A percentile compares a stretch with the other conserved stretches of the same genome.
These are phyloP conservation scores for Ciconia boyciana DNA, from an alignment of 2,113 vertebrate species.

Conservation along the genomic window DNA sequence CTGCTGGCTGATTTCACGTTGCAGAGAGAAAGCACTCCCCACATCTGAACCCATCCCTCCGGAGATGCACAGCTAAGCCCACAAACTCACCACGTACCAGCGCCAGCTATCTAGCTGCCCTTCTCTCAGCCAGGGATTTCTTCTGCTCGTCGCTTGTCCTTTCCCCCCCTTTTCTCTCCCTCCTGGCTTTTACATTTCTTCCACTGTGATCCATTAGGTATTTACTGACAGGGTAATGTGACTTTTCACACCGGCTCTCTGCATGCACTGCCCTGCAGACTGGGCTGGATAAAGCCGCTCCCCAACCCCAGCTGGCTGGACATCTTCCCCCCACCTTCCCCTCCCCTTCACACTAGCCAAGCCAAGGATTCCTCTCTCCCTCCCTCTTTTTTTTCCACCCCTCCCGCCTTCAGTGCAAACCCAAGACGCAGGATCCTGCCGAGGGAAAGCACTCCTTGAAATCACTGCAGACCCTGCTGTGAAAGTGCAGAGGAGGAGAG, in stretches of 20 bases:
- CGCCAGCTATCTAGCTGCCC: neutral
- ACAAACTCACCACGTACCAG: neutral
- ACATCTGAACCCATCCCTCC: neutral
- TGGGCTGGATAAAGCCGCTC: constrained; percentile 74
- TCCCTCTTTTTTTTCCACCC: constrained; percentile 50
- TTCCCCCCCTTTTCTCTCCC: neutral
- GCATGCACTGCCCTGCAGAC: constrained; percentile 70
- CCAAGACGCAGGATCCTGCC: constrained; percentile 37
- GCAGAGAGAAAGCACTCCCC: neutral
- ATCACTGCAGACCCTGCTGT: constrained; percentile 18
- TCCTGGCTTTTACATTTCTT: constrained; percentile 7
- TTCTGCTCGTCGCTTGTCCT: neutral
- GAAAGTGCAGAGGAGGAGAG: constrained; percentile 4
- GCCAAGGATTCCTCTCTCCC: constrained; percentile 49
- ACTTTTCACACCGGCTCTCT: constrained; percentile 81
- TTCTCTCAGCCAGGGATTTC: neutral
- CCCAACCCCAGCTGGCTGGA: constrained; percentile 53
- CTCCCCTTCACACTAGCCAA: constrained; percentile 47
- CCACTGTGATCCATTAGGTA: constrained; percentile 68
- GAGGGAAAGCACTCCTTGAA: constrained; percentile 37
- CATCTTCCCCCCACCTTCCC: constrained; percentile 14
- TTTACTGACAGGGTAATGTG: constrained; percentile 74
- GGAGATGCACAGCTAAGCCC: neutral
- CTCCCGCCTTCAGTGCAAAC: constrained; percentile 26
- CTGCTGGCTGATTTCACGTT: neutral